A percentile compares a stretch with the other conserved stretches of the same genome.
phyloP scores from a whole-genome alignment of 2,113 vertebrate genomes.

The Tachuris rubrigastra region DNA sequence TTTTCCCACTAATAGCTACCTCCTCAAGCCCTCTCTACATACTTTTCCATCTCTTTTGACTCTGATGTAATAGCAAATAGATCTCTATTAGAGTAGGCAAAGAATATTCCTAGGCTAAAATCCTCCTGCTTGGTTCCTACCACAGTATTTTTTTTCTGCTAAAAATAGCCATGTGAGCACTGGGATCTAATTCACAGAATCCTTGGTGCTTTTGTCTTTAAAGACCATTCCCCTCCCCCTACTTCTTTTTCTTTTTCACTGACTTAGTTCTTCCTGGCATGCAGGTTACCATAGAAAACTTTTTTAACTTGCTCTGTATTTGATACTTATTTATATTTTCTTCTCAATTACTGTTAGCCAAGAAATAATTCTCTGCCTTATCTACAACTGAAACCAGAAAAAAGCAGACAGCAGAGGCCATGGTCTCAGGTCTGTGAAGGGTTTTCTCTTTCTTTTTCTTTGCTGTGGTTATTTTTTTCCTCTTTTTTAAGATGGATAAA shows the following conservation, averaged over 20 bases:
- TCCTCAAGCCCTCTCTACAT: accelerated
- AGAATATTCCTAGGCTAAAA: neutral
- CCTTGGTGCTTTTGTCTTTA: neutral
- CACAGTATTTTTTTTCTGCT: neutral
- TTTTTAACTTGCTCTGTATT: neutral
- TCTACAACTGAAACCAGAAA: neutral
- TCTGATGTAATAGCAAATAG: neutral
- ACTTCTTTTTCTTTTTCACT: neutral
- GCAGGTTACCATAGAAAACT: neutral
- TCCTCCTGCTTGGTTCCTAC: neutral
- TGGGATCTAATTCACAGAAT: neutral
- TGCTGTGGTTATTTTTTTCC: neutral
- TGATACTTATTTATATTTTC: slow-evolving; percentile 5
- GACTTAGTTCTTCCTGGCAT: neutral
- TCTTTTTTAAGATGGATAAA: neutral
- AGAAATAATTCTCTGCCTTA: slow-evolving; percentile 6
- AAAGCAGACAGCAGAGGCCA: neutral
- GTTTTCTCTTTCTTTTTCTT: neutral
- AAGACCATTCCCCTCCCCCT: neutral
- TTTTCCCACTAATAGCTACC: neutral
- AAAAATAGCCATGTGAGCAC: neutral
- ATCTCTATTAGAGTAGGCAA: neutral
- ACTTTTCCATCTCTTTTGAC: neutral
- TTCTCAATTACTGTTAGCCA: neutral
- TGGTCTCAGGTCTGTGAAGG: neutral